Evolutionary conservation across 2,113 vertebrate species (phyloP).

Genomic region (Sinocyclocheilus anophthalmus): DNA sequence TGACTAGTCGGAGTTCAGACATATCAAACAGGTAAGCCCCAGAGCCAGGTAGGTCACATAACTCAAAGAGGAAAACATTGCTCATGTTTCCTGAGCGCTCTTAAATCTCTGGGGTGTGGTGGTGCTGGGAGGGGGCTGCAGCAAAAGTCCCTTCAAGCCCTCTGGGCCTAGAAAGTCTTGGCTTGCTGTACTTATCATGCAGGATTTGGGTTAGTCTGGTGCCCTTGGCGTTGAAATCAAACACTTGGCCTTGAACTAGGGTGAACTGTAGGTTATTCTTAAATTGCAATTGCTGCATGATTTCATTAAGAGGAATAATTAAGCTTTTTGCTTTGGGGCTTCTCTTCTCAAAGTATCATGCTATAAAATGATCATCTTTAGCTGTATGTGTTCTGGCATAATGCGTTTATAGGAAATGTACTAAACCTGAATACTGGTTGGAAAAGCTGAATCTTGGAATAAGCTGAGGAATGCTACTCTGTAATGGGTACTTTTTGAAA

Average conservation of each 20-base stretch:
- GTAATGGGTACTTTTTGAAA: not conserved
- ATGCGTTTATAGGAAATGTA: too few relatives aligned
- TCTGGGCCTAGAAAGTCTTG: constrained; percentile 52
- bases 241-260: constrained; percentile 47
- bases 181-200: constrained; percentile 51
- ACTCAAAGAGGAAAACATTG: constrained; percentile 59
- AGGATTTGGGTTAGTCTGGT: constrained; percentile 49
- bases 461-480: not conserved
- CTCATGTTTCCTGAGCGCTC: constrained; percentile 61
- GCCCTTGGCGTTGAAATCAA: constrained; percentile 54
- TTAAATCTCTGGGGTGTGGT: constrained; percentile 43
- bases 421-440: too few relatives aligned
- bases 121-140: constrained; percentile 24
- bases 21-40: constrained; percentile 59
- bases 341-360: not conserved
- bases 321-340: not conserved
- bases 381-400: not conserved
- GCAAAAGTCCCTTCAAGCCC: constrained; percentile 56
- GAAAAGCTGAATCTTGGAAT: not conserved
- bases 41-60: constrained; percentile 53
- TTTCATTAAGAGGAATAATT: constrained; percentile 21
- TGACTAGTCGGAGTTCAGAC: constrained; percentile 56
- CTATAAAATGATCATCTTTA: constrained; percentile 2
- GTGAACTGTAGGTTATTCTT: constrained; percentile 30
- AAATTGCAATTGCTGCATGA: constrained; percentile 19